A percentile compares a stretch with the other conserved stretches of the same genome.
phyloP scores from a whole-genome alignment of 2,888 invertebrate species.

The Apomyelois bistriatella region DNA sequence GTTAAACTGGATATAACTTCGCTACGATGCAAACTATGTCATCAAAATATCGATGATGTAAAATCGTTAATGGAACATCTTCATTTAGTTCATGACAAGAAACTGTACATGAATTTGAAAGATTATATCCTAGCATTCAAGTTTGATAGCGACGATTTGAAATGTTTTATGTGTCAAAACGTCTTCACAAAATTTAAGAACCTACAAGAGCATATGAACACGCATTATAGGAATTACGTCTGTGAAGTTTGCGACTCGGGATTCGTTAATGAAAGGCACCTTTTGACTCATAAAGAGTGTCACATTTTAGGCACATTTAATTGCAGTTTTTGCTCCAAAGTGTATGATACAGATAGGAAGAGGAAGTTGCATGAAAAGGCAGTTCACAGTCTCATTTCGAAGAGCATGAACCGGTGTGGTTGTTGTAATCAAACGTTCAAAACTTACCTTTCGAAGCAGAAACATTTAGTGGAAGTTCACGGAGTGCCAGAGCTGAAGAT shows the following conservation, averaged over 20 bases:
- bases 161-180: constrained; percentile 39
- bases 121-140: constrained; percentile 46
- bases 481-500: constrained; percentile 20
- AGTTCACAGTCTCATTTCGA: constrained; percentile 40
- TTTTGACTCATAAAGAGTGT: constrained; percentile 40
- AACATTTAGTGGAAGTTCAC: constrained; percentile 27
- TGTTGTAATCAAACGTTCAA: constrained; percentile 40
- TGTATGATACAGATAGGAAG: constrained; percentile 60
- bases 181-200: constrained; percentile 41
- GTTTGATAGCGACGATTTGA: constrained; percentile 33
- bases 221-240: constrained; percentile 44
- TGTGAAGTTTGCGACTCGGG: constrained; percentile 46
- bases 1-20: constrained; percentile 19
- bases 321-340: constrained; percentile 61
- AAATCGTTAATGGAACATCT: constrained; percentile 38
- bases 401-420: constrained; percentile 43
- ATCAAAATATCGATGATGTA: constrained; percentile 23
- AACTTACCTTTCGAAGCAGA: constrained; percentile 27
- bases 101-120: constrained; percentile 32
- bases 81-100: constrained; percentile 30
- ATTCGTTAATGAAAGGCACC: constrained; percentile 39
- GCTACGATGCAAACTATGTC: constrained; percentile 23
- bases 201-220: constrained; percentile 47
- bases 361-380: constrained; percentile 59
- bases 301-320: constrained; percentile 46